phyloP scores from a whole-genome alignment of 2,113 vertebrate species.

The Peromyscus leucopus region DNA sequence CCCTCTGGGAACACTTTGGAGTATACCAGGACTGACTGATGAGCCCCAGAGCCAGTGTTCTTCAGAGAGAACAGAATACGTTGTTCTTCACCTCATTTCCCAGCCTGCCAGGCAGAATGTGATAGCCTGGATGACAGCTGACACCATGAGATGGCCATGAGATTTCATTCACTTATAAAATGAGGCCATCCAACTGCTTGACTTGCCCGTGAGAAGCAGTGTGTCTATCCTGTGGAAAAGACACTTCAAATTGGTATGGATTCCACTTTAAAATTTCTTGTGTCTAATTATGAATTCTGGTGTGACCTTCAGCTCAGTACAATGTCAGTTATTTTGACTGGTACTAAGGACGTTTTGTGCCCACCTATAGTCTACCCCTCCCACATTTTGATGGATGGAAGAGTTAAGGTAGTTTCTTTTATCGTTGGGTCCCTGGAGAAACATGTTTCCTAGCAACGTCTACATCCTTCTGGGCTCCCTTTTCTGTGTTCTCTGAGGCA shows the following conservation, averaged over 20 bases:
- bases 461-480: background rate
- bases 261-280: slow-evolving; percentile 8
- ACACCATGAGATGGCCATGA: background rate
- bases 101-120: slow-evolving; percentile 50
- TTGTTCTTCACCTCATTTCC: slow-evolving; percentile 28
- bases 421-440: background rate
- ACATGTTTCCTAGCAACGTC: background rate
- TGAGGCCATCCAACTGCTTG: background rate
- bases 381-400: background rate
- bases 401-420: background rate
- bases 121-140: slow-evolving; percentile 36
- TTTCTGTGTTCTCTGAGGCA: background rate
- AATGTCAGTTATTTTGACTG: background rate
- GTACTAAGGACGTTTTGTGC: background rate
- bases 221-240: background rate
- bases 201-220: background rate
- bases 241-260: background rate
- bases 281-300: background rate
- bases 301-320: background rate
- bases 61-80: background rate
- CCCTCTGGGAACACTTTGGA: background rate
- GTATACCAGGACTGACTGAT: background rate
- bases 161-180: slow-evolving; percentile 67
- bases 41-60: background rate
- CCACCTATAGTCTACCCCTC: background rate